Evolutionary conservation across 2,113 vertebrate species (phyloP).

Genomic region (Symphodus melops): DNA sequence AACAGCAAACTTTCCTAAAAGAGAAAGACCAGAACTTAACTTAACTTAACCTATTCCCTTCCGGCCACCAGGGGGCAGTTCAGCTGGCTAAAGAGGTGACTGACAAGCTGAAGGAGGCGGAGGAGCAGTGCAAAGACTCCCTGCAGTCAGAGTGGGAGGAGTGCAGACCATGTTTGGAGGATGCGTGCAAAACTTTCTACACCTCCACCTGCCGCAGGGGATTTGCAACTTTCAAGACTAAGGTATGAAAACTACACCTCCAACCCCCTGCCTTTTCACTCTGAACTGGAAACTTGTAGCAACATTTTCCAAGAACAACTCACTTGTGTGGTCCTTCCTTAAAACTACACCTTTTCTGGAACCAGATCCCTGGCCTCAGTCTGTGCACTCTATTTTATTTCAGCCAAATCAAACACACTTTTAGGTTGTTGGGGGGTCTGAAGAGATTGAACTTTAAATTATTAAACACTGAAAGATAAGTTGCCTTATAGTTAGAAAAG

Average conservation of each 20-base stretch:
- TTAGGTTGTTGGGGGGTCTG: background rate
- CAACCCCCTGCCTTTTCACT: background rate
- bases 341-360: background rate
- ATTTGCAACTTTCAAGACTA: constrained; percentile 82
- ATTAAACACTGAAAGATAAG: background rate
- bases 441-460: background rate
- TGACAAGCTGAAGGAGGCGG: constrained; percentile 87
- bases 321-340: background rate
- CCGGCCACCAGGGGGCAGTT: constrained; percentile 83
- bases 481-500: too few species aligned
- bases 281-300: background rate
- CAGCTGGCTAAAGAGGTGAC: constrained; percentile 88
- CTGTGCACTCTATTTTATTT: background rate
- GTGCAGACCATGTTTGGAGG: constrained; percentile 90
- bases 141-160: constrained; percentile 86
- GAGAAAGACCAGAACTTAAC: too few species aligned
- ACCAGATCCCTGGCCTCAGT: background rate
- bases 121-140: constrained; percentile 86
- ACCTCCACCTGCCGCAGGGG: constrained; percentile 84
- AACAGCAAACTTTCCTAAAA: background rate
- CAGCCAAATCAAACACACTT: background rate
- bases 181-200: constrained; percentile 87
- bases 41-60: background rate
- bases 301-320: background rate
- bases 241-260: constrained; percentile 74